Evolutionary conservation across 2,797 vertebrate species (phyloP).

Genomic region (Sus cebifrons): DNA sequence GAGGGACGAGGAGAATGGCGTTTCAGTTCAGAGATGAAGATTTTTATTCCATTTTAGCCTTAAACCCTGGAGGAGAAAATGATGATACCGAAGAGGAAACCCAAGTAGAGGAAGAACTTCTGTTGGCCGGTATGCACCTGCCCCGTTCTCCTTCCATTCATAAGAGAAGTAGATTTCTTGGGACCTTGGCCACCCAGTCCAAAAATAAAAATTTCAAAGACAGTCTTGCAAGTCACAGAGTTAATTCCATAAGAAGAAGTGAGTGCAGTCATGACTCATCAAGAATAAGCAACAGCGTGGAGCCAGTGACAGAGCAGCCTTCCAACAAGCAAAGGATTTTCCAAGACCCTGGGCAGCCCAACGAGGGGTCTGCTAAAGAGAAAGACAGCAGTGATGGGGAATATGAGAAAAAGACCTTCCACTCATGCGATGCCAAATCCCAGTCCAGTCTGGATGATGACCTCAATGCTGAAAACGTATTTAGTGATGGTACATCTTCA

Average conservation of each 20-base stretch:
- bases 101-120: slow-evolving; percentile 62
- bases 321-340: neutral
- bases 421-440: neutral
- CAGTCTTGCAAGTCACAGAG: slow-evolving; percentile 43
- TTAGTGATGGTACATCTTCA: neutral
- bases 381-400: neutral
- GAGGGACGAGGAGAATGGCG: slow-evolving; percentile 27
- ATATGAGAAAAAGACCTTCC: neutral
- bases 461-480: neutral
- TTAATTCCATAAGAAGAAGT: slow-evolving; percentile 7
- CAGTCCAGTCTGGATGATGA: neutral
- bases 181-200: slow-evolving; percentile 23
- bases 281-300: neutral
- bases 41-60: slow-evolving; percentile 70
- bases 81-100: slow-evolving; percentile 33
- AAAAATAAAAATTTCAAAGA: slow-evolving; percentile 52
- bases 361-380: neutral
- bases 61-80: slow-evolving; percentile 34
- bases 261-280: slow-evolving; percentile 13
- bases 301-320: neutral
- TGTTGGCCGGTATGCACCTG: neutral
- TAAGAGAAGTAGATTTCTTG: slow-evolving; percentile 53
- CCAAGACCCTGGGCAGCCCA: slow-evolving; percentile 5
- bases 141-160: slow-evolving; percentile 46
- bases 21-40: slow-evolving; percentile 75